Evolutionary conservation across 2,888 invertebrate species (phyloP).

Genomic region (Limenitis camilla): DNA sequence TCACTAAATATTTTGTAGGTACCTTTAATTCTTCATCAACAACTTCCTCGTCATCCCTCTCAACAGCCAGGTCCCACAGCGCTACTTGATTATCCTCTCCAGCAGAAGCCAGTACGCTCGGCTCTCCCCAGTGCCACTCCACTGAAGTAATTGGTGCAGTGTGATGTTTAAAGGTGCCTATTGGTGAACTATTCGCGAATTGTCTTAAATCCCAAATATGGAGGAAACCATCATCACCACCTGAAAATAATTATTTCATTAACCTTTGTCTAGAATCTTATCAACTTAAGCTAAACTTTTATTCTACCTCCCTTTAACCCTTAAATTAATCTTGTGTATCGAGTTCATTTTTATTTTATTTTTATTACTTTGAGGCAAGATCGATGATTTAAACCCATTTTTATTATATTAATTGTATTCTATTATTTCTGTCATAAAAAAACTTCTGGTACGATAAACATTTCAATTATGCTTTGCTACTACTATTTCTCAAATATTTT

Average conservation of each 20-base stretch:
- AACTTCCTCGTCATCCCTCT: conserved; percentile 80
- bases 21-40: conserved; percentile 72
- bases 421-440: too few relatives aligned
- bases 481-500: too few relatives aligned
- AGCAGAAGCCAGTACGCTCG: conserved; percentile 93
- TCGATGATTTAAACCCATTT: too few relatives aligned
- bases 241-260: conserved; percentile 51
- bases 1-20: conserved; percentile 11
- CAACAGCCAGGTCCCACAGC: conserved; percentile 96
- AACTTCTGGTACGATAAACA: too few relatives aligned
- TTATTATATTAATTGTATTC: too few relatives aligned
- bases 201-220: conserved; percentile 97
- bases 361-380: too few relatives aligned
- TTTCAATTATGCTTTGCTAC: too few relatives aligned
- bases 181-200: conserved; percentile 84
- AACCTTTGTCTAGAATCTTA: too few relatives aligned
- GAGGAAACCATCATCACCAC: conserved; percentile 96
- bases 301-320: too few relatives aligned
- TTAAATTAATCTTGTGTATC: too few relatives aligned
- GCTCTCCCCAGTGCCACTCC: conserved; percentile 96
- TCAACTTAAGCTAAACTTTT: too few relatives aligned
- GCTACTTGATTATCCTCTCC: conserved; percentile 97
- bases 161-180: conserved; percentile 97
- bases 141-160: conserved; percentile 94
- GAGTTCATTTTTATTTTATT: too few relatives aligned